These are phyloP conservation scores for Crotalus helleri DNA, from an alignment of 2,113 vertebrate genomes.

Conservation along the genomic window DNA sequence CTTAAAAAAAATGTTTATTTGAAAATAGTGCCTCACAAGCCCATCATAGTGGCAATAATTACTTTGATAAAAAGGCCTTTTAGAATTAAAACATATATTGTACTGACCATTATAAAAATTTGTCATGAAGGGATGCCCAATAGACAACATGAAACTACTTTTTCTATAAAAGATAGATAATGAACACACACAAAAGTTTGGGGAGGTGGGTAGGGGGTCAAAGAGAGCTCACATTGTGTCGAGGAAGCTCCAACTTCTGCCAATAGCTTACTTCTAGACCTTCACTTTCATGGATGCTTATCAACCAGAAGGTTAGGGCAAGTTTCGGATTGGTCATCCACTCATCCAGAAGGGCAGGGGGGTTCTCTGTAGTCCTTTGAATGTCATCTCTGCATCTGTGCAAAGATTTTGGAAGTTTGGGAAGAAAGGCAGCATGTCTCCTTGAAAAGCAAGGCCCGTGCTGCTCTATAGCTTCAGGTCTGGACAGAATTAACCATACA, in stretches of 20 bases:
- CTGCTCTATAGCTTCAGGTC: not conserved
- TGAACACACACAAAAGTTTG: not conserved
- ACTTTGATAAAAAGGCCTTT: constrained; percentile 63
- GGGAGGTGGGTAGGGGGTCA: not conserved
- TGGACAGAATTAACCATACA: not conserved
- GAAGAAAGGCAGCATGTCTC: not conserved
- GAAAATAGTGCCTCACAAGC: constrained; percentile 91
- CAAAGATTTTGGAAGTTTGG: not conserved
- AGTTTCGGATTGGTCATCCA: not conserved
- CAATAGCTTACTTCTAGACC: not conserved
- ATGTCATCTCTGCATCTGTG: not conserved
- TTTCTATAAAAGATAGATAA: not conserved
- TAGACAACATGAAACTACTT: not conserved
- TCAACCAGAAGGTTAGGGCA: not conserved
- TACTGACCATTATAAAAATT: constrained; percentile 41
- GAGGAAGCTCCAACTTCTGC: not conserved
- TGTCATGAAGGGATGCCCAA: constrained; percentile 29
- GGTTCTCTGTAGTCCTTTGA: not conserved
- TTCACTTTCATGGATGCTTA: not conserved
- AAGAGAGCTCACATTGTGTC: not conserved
- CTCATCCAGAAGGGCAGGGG: not conserved
- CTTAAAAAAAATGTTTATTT: constrained; percentile 69
- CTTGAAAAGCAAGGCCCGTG: not conserved
- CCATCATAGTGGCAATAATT: constrained; percentile 68
- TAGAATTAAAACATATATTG: constrained; percentile 47